Evolutionary conservation across 2,888 invertebrate genomes (phyloP), one percentile per base, ranked within the genome.

Genomic region (Trichogramma evanescens): DNA sequence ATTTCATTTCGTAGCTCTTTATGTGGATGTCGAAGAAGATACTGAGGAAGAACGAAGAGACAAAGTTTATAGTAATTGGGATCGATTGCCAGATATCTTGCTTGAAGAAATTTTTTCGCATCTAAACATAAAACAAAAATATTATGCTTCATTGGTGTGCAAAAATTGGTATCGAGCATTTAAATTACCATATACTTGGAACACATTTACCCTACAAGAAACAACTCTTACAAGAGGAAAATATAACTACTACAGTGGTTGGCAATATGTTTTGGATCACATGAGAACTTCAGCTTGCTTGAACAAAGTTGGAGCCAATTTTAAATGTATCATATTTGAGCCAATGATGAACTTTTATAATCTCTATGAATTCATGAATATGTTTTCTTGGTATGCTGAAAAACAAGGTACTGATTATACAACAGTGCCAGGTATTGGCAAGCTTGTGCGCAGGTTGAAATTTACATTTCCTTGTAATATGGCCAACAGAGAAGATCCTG

Each of bases 281-380:
- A 80, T 87, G 70, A 80, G 89, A 61, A 86, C 88, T 0, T 88
- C 89, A 65, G 79, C 84, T 63, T 91, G 89, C 67, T 78, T 91
- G 46, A 82, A 84, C 50, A 82, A 83, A 65, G 83, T 91, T 39
- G 91, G 91, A 0, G 80, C 78, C 54, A 81, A 85, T 69, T 83
- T 91, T 68, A 82, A 85, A 61, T 82, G 82, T 7, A 78, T 92
- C 42, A 82, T 87, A 10, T 85, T 93, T 66, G 82, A 85, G 43
- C 91, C 91, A 0, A 87, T 87, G 80, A 79, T 84, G 61, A 90
- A 91, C 73, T 89, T 91, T 69, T 88, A 89, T 75, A 91, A 91
- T 74, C 81, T 92, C 49, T 91, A 88, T 73, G 91, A 91, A 73
- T 92, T 92, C 71, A 88, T 92, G 84, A 86, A 89, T 60, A 86